Evolutionary conservation across 2,888 invertebrate genomes (phyloP).

Genomic region (Drosophila pseudotakahashii): DNA sequence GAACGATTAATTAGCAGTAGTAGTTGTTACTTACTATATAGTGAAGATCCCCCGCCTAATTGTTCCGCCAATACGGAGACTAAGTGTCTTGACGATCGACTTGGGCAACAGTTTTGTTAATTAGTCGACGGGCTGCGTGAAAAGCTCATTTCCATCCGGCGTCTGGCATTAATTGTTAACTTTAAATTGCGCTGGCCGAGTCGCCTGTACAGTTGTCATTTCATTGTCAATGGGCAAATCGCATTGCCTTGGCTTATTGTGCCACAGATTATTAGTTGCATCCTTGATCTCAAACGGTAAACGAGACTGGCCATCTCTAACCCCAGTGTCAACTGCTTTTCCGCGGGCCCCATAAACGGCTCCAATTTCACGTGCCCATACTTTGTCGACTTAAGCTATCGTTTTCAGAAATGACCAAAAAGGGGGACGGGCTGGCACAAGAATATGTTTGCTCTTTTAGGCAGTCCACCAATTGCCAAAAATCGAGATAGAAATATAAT

Average conservation of each 20-base stretch:
- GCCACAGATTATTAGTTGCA: constrained; percentile 43
- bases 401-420: constrained; percentile 26
- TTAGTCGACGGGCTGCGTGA: constrained; percentile 54
- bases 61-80: constrained; percentile 27
- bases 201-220: constrained; percentile 36
- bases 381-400: background rate
- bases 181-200: constrained; percentile 12
- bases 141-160: constrained; percentile 49
- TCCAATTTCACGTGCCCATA: constrained; percentile 49
- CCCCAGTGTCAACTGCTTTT: constrained; percentile 63
- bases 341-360: constrained; percentile 30
- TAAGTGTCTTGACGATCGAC: constrained; percentile 21
- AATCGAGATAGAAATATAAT: constrained; percentile 40
- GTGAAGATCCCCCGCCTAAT: constrained; percentile 35
- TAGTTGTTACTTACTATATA: background rate
- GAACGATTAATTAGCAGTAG: constrained; percentile 31
- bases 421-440: constrained; percentile 35
- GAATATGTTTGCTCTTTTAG: constrained; percentile 46
- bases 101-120: constrained; percentile 46
- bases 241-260: constrained; percentile 30
- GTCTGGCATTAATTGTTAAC: constrained; percentile 37
- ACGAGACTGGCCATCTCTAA: constrained; percentile 20
- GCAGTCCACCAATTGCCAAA: constrained; percentile 32
- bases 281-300: constrained; percentile 69
- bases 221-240: constrained; percentile 31